Evolutionary conservation across 30 jellyfish, hydroid and myxozoan genomes (phyloP).

Genomic region (Phacellophora camtschatica): DNA sequence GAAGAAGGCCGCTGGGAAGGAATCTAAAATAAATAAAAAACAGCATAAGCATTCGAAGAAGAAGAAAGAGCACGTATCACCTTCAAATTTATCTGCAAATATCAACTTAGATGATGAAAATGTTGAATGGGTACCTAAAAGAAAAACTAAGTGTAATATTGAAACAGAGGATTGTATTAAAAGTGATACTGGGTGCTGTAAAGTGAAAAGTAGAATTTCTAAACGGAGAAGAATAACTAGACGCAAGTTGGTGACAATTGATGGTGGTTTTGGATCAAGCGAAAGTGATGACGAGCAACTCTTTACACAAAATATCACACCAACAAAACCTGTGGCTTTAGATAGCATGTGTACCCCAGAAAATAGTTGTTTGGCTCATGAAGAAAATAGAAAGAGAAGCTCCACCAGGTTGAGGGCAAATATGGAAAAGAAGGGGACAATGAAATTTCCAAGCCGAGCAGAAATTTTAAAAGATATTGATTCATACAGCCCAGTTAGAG

Average conservation of each 20-base stretch:
- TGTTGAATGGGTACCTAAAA: background rate
- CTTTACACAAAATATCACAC: background rate
- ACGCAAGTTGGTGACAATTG: background rate
- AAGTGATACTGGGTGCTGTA: background rate
- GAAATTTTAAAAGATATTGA: background rate
- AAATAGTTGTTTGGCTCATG: background rate
- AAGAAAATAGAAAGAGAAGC: slow-evolving; percentile 3
- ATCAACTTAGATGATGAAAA: background rate
- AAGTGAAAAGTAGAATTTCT: background rate
- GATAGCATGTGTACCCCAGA: background rate
- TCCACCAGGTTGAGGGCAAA: slow-evolving; percentile 13
- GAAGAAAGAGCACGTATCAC: background rate
- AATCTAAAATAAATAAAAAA: background rate
- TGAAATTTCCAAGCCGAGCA: slow-evolving; percentile 10
- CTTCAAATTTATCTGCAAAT: slow-evolving; percentile 1
- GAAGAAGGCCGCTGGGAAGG: background rate
- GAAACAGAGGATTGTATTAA: background rate
- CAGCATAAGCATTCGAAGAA: background rate
- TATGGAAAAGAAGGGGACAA: background rate
- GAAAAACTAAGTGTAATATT: no score
- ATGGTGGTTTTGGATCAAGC: background rate
- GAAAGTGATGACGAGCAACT: background rate
- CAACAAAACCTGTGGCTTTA: background rate
- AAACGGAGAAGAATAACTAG: background rate
- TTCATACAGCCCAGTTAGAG: background rate